Conservation (phyloP, 2,888 invertebrate genomes). For the Ypsolopha scabrella region DNA sequence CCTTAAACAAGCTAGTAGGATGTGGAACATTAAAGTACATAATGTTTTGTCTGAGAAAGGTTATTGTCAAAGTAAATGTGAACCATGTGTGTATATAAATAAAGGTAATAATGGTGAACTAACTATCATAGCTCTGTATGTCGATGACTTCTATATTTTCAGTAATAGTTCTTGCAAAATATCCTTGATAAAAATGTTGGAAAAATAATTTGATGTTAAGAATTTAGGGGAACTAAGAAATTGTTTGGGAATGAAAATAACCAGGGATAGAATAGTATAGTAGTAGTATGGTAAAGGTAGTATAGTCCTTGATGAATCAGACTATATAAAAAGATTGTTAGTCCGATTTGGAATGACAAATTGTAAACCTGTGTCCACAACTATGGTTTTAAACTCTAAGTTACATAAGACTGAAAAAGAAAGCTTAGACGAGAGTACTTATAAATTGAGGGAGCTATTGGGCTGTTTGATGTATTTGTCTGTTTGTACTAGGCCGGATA, state of each 20-base stretch:
- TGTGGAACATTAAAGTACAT: constrained; percentile 9
- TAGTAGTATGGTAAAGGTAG: too few species aligned
- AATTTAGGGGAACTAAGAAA: not conserved
- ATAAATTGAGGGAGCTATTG: not conserved
- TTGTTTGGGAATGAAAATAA: constrained; percentile 1
- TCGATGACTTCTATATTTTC: constrained; percentile 7
- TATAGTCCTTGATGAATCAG: not conserved
- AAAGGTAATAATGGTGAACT: not conserved
- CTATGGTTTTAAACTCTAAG: constrained; percentile 3
- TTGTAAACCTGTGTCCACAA: not conserved
- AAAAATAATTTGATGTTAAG: not conserved
- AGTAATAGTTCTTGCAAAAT: not conserved
- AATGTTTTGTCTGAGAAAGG: constrained; percentile 4
- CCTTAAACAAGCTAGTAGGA: constrained; percentile 8
- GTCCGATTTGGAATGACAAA: not conserved
- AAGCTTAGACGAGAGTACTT: not conserved
- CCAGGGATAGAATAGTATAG: too few species aligned
- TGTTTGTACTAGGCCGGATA: too few species aligned
- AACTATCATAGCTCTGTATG: constrained; percentile 8
- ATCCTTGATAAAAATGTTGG: not conserved
- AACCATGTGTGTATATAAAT: constrained; percentile 7
- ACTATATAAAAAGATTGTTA: constrained; percentile 1
- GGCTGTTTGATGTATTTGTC: constrained; percentile 2
- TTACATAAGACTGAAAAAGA: constrained; percentile 2
- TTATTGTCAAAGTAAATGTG: constrained; percentile 1